Evolutionary conservation across 2,888 invertebrate species (phyloP), one percentile per base, ranked within the genome.

Genomic region (Clivina fossor): DNA sequence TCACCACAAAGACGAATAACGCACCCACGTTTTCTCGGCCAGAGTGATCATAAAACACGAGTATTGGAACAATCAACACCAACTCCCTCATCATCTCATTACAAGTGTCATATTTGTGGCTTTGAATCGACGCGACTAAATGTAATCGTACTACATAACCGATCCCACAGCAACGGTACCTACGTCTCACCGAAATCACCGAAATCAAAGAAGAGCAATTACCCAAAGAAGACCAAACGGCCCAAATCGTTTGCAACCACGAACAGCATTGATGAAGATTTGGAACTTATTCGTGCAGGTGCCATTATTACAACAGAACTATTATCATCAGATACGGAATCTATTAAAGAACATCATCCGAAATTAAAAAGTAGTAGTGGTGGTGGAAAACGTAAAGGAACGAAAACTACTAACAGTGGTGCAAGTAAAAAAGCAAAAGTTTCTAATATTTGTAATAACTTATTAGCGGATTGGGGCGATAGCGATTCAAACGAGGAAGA

Each of bases 71-170:
- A 85, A 71, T 74, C 75, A 30, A 73, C 77, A n/a, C 57, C 60
- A 18, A 28, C 58, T 55, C 53, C 54, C 13, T 43, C 55, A 28
- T 49, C 61, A 20, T 53, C 49, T n/a, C 56, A 58, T 20, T 67
- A 64, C 51, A 62, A 58, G 18, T 67, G 67, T 54, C 55, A 61
- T 11, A 56, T 56, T 9, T 67, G 67, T 50, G 61, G 58, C 15
- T 90, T 87, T 66, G 78, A 80, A 18, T 83, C 87, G 22, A 76
- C 78, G 11, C 80, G 89, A 20, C 74, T 89, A 18, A 88, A 88
- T 69, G 85, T 88, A 35, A 79, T 90, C 67, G 82, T 88, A 59
- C 73, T 84, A 60, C 90, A 90, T 68, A 83, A 82, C 57, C 86
- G 86, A 74, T 80, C 80, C 62, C 89, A 89, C 66, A 79, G 81